phyloP scores from a whole-genome alignment of 2,888 invertebrate species.

The Tiliacea aurago region DNA sequence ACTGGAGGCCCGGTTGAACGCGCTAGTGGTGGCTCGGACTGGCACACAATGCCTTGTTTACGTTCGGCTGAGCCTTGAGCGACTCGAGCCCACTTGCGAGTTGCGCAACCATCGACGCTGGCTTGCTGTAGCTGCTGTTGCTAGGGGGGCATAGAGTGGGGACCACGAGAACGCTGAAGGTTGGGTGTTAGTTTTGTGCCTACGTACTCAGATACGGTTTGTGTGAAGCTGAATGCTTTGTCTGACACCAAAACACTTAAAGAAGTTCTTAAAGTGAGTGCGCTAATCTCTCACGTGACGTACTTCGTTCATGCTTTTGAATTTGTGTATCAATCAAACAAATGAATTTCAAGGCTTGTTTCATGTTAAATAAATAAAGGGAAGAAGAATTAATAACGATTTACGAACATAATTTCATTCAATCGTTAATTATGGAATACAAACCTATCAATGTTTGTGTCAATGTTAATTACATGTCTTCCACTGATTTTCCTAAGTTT shows the following conservation, averaged over 20 bases:
- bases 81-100: constrained; percentile 77
- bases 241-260: too few species aligned
- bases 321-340: not conserved
- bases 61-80: constrained; percentile 78
- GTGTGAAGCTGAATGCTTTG: too few species aligned
- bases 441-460: too few species aligned
- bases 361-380: not conserved
- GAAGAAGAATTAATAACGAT: not conserved
- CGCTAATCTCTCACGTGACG: not conserved
- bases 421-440: not conserved
- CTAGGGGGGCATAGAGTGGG: constrained; percentile 77
- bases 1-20: constrained; percentile 41
- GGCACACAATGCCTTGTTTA: constrained; percentile 76
- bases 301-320: not conserved
- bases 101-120: constrained; percentile 81
- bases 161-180: not conserved
- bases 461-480: not conserved
- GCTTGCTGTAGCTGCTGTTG: constrained; percentile 79
- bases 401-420: not conserved
- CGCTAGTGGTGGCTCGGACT: constrained; percentile 39
- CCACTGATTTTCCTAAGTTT: not conserved
- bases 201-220: constrained; percentile 1
- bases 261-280: too few species aligned
- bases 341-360: not conserved
- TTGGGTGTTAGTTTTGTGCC: constrained; percentile 25